Conservation (phyloP, 1,140 invertebrate genomes). For the Vanessa tameamea region DNA sequence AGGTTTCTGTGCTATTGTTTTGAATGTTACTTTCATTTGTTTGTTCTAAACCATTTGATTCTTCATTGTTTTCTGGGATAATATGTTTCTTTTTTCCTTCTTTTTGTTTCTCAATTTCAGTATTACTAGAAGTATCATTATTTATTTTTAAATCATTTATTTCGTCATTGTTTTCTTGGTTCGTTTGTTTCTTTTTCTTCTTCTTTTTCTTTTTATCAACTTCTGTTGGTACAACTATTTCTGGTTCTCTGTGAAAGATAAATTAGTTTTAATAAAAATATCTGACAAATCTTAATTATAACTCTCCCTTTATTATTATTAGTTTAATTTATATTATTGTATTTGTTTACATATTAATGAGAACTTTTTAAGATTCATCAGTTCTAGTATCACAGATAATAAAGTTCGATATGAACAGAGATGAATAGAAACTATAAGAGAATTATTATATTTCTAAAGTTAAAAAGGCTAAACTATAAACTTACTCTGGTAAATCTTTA, state of each 20-base stretch:
- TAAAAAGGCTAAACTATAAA: conserved; percentile 5
- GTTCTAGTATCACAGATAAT: not conserved
- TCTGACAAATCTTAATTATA: not conserved
- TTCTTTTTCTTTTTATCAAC: conserved; percentile 59
- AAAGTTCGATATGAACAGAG: no score
- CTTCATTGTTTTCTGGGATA: conserved; percentile 18
- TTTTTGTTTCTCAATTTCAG: conserved; percentile 53
- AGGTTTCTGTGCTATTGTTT: not conserved
- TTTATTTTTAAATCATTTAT: not conserved
- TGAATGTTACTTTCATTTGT: conserved; percentile 9
- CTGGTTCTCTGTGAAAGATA: conserved; percentile 63
- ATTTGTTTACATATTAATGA: no score
- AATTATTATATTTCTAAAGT: no score
- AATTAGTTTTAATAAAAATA: conserved; percentile 12
- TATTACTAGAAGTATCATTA: no score
- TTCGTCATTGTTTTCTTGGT: conserved; percentile 20
- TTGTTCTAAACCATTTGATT: conserved; percentile 21
- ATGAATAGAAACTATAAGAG: no score
- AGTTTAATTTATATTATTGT: no score
- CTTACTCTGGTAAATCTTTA: conserved; percentile 77
- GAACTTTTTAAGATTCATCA: not conserved
- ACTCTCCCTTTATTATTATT: not conserved
- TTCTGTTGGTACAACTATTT: conserved; percentile 63
- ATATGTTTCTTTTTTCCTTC: conserved; percentile 46
- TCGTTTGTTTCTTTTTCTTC: conserved; percentile 46